These are phyloP conservation scores for Acinonyx jubatus DNA, from an alignment of 2,113 vertebrate genomes.

Conservation along the genomic window DNA sequence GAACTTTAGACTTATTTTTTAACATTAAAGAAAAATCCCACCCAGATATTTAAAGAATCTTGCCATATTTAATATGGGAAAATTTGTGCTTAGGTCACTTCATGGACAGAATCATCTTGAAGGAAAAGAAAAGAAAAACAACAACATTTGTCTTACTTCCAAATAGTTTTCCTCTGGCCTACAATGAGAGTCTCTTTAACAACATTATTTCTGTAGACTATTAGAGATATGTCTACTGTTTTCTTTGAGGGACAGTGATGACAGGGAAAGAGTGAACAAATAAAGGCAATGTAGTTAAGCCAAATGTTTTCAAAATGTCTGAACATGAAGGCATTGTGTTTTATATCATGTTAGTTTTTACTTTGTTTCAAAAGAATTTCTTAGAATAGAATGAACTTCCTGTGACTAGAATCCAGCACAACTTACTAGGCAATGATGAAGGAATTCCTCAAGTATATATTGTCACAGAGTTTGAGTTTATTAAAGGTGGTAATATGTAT, in stretches of 20 bases:
- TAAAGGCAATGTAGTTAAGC: neutral
- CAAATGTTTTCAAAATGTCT: neutral
- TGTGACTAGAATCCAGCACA: neutral
- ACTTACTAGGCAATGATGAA: neutral
- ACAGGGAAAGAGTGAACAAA: neutral
- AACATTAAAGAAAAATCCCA: constrained; percentile 6
- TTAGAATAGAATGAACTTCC: neutral
- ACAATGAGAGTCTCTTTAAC: neutral
- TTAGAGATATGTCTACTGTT: neutral
- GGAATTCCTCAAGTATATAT: neutral
- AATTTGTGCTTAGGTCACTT: neutral
- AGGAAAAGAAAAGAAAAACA: neutral
- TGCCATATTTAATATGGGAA: neutral
- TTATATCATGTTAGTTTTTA: neutral
- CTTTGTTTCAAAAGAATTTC: neutral
- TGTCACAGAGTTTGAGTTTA: neutral
- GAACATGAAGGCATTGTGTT: neutral
- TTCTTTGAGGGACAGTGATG: neutral
- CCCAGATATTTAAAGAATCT: neutral
- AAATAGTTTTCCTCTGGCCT: neutral
- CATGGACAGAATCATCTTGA: neutral
- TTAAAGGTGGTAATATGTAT: neutral
- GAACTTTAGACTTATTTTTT: constrained; percentile 12
- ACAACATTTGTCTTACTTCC: neutral
- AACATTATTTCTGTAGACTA: neutral